Conservation (phyloP, 30 jellyfish, hydroid and myxozoan species). For the Clytia hemisphaerica region DNA sequence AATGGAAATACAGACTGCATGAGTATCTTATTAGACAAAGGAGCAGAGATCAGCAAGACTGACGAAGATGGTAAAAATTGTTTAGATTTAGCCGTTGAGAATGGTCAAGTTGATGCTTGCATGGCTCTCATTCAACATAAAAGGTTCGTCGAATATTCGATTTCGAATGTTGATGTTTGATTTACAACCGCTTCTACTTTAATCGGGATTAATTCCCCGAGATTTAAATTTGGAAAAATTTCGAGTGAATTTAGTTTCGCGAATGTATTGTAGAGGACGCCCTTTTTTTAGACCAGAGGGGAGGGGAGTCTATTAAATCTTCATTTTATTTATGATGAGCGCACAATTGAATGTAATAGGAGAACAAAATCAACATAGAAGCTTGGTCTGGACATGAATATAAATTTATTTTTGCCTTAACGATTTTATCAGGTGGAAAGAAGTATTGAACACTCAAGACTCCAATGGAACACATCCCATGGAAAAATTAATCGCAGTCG, state of each 20-base stretch:
- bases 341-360: too few relatives aligned
- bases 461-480: conserved; percentile 65
- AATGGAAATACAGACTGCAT: conserved; percentile 86
- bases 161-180: background rate
- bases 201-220: background rate
- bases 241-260: background rate
- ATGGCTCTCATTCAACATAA: conserved; percentile 82
- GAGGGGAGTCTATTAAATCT: too few relatives aligned
- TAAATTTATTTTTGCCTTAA: too few relatives aligned
- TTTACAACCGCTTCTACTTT: background rate
- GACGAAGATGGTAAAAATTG: conserved; percentile 69
- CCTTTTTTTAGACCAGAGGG: too few relatives aligned
- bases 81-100: conserved; percentile 80
- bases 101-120: conserved; percentile 71
- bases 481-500: conserved; percentile 64
- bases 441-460: conserved; percentile 48
- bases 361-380: too few relatives aligned
- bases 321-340: too few relatives aligned
- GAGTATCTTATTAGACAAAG: conserved; percentile 52
- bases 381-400: too few relatives aligned
- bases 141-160: conserved; percentile 45
- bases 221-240: background rate
- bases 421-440: conserved; percentile 95
- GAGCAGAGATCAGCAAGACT: conserved; percentile 64
- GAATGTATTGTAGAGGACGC: background rate